Evolutionary conservation across 53 echinoderm and acorn worm species (phyloP), one percentile per base, ranked within the genome.

Genomic region (Apostichopus leukothele): DNA sequence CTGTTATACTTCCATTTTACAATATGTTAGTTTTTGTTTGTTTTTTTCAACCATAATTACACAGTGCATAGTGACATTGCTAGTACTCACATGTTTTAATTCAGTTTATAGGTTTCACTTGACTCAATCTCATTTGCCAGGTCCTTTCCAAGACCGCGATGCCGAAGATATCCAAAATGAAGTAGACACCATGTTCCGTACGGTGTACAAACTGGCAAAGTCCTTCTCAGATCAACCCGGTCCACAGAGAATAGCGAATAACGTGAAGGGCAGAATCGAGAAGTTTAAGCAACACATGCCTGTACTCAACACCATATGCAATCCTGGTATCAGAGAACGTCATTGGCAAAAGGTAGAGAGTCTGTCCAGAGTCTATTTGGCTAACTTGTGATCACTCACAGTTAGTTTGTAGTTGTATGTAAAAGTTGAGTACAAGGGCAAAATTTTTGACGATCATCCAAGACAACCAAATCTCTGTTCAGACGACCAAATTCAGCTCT

Each of bases 211-310:
- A 83, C 71, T 71, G 1, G 94, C 93, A 8, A 77, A 94, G 21
- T 92, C 94, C 12, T 99, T 98, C 86, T 79, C 84, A 12, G 99
- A 99, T 83, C 99, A 99, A 88, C 92, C 93, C 0, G 99, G 99
- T 4, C 99, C 99, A 1, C 99, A 99, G 90, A 86, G 99, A 50
- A 95, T 99, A 60, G 90, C 96, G 10, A 99, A 99, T 92, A 99
- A 96, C 67, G 94, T 99, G 91, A 99, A 99, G 86, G 93, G 96
- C 75, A 99, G 96, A 92, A 99, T 99, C 67, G 99, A 98, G 76
- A 99, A 99, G 92, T 99, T 99, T 79, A 99, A 98, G 76, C 93
- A 92, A 71, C 96, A 99, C 74, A 92, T 96, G 53, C 96, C 99
- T n/a, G 87, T 99, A 27, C 92, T 99, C 8, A 92, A 90, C 22